phyloP scores from a whole-genome alignment of 2,888 invertebrate genomes.

The Cataglyphis cursor region DNA sequence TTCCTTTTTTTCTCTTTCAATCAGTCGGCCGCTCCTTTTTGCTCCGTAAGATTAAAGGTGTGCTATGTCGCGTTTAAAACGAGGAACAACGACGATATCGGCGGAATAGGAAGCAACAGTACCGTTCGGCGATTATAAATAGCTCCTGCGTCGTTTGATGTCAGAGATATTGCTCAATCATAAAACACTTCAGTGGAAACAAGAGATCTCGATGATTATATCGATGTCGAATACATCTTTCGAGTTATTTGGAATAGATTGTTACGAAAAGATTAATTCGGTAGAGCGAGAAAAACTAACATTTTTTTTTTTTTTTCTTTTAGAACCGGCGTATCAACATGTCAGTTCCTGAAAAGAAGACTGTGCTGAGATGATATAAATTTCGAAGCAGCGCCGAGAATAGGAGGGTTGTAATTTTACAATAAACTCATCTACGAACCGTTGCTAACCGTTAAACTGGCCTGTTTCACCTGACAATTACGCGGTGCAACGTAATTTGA shows the following conservation, averaged over 20 bases:
- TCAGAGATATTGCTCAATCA: slow-evolving; percentile 62
- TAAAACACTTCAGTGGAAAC: slow-evolving; percentile 67
- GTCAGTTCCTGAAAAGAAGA: background rate
- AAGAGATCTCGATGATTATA: slow-evolving; percentile 57
- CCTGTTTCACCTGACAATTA: slow-evolving; percentile 69
- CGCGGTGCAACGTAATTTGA: slow-evolving; percentile 64
- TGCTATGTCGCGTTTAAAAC: slow-evolving; percentile 23
- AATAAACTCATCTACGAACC: slow-evolving; percentile 68
- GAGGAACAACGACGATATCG: slow-evolving; percentile 15
- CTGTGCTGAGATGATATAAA: slow-evolving; percentile 4
- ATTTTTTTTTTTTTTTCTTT: background rate
- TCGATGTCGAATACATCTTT: slow-evolving; percentile 35
- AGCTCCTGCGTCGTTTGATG: slow-evolving; percentile 38
- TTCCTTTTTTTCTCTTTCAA: slow-evolving; percentile 4
- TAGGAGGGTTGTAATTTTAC: slow-evolving; percentile 56
- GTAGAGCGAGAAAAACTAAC: slow-evolving; percentile 24
- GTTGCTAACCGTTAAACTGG: slow-evolving; percentile 74
- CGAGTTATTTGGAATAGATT: slow-evolving; percentile 15
- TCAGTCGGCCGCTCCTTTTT: slow-evolving; percentile 24
- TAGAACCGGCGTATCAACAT: background rate
- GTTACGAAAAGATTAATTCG: slow-evolving; percentile 51
- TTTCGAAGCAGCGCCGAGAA: slow-evolving; percentile 6
- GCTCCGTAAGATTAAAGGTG: slow-evolving; percentile 36
- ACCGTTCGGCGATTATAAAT: slow-evolving; percentile 61
- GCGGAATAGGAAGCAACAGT: slow-evolving; percentile 8